Evolutionary conservation across 2,797 vertebrate genomes (phyloP).

Genomic region (Galaxias olidus): DNA sequence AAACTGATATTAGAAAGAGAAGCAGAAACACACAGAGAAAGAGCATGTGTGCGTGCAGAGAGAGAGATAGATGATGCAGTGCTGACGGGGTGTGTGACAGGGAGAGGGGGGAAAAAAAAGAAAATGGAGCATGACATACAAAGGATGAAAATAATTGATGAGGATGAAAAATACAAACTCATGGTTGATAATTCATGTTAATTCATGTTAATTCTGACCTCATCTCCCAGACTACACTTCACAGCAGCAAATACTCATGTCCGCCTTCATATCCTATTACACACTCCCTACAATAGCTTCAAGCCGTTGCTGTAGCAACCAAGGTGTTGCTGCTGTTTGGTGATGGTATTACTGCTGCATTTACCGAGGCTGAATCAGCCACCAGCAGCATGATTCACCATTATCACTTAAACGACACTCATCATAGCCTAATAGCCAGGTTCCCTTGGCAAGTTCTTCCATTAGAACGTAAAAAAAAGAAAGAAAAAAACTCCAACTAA

Average conservation of each 20-base stretch:
- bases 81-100: not conserved
- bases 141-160: conserved; percentile 2
- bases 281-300: not conserved
- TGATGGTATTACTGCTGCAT: not conserved
- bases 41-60: not conserved
- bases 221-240: conserved; percentile 9
- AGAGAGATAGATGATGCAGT: not conserved
- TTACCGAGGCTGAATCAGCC: too few relatives aligned
- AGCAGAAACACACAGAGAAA: too few relatives aligned
- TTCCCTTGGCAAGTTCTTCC: too few relatives aligned
- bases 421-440: too few relatives aligned
- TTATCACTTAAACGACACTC: too few relatives aligned
- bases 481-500: too few relatives aligned
- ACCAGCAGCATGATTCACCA: too few relatives aligned
- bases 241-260: conserved; percentile 2
- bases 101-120: too few relatives aligned
- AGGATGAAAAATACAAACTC: conserved; percentile 33
- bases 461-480: too few relatives aligned
- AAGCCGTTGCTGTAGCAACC: too few relatives aligned
- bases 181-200: conserved; percentile 50
- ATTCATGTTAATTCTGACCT: conserved; percentile 50
- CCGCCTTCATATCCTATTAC: conserved; percentile 15
- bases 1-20: too few relatives aligned
- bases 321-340: not conserved
- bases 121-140: conserved; percentile 12